Conservation (phyloP, 2,888 invertebrate species). For the Catocala fraxini region DNA sequence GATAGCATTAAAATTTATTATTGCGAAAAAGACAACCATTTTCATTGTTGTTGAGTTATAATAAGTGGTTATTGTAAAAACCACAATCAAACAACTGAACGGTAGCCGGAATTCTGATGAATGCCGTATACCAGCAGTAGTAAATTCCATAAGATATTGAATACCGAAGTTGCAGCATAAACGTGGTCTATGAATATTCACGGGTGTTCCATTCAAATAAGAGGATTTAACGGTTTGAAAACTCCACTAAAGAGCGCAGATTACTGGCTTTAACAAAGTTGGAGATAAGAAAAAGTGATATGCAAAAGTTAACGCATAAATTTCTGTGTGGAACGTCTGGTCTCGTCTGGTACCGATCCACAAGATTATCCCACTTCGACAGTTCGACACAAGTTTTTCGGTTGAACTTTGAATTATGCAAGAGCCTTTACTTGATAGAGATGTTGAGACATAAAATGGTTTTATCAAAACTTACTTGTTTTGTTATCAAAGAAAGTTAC, state of each 20-base stretch:
- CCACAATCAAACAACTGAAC: slow-evolving; percentile 10
- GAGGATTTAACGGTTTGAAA: slow-evolving; percentile 46
- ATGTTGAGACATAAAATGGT: slow-evolving; percentile 47
- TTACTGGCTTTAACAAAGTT: slow-evolving; percentile 69
- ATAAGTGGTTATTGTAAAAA: slow-evolving; percentile 1
- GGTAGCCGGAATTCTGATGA: slow-evolving; percentile 22
- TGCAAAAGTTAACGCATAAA: slow-evolving; percentile 82
- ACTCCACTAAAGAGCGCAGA: slow-evolving; percentile 54
- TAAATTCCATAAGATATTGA: slow-evolving; percentile 31
- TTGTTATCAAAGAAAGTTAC: slow-evolving; percentile 40
- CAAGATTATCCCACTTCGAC: slow-evolving; percentile 80
- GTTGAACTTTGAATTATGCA: slow-evolving; percentile 65
- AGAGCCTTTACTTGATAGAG: slow-evolving; percentile 60
- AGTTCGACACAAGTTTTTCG: slow-evolving; percentile 72
- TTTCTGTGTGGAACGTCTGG: slow-evolving; percentile 77
- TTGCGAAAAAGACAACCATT: not conserved
- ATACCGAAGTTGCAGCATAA: slow-evolving; percentile 29
- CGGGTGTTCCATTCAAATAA: slow-evolving; percentile 44
- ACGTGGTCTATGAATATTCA: slow-evolving; percentile 44
- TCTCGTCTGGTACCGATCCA: slow-evolving; percentile 73
- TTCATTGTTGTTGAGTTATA: slow-evolving; percentile 9
- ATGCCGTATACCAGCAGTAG: not conserved
- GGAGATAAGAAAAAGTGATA: slow-evolving; percentile 83
- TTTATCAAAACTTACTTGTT: slow-evolving; percentile 48
- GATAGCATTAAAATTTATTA: slow-evolving; percentile 27